Evolutionary conservation across 2,113 vertebrate genomes (phyloP), one percentile per base, ranked within the genome.

Genomic region (Poicephalus meyeri): DNA sequence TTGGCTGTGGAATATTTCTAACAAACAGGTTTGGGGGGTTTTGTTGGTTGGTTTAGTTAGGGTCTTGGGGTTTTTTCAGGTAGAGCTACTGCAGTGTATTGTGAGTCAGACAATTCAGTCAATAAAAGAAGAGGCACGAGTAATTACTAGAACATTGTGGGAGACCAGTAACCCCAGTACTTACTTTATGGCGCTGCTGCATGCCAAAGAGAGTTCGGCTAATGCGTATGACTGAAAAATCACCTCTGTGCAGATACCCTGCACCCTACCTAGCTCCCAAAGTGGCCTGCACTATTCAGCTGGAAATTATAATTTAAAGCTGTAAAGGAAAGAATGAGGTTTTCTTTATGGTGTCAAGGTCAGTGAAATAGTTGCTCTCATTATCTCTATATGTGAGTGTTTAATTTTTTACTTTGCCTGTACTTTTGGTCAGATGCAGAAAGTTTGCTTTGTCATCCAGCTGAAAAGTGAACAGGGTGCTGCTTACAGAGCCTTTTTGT

Each of bases 171-270:
- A 16, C 11, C 28, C 16, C 2, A 0, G 18, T 64, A 3, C 28
- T 84, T 83, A 21, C 10, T 69, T 8, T 26, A 6, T 66, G 37
- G 17, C 5, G 6, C 33, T 71, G 26, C 47, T 58, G 12, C 20
- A 3, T 55, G 58, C 52, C 7, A 1, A 6, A 31, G 58, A 50
- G 47, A n/a, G n/a, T 28, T 86, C 39, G 52, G 35, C 31, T 53
- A 25, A 39, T 26, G 35, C n/a, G 10, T 16, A 41, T 64, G 19
- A 11, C 33, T 70, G 50, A 58, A 74, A 52, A 86, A 10, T 16
- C 9, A 1, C 31, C 14, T 68, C 55, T 10, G 3, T 39, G 3
- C 0, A 0, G 53, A 23, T 29, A 46, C 18, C 2, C 2, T 20
- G 44, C 23, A 3, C 72, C 21, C 3, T 15, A 9, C 33, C 33